A percentile compares a stretch with the other conserved stretches of the same genome.
These are phyloP conservation scores for Eulemur rubriventer DNA, from an alignment of 2,797 vertebrate species.

Conservation along the genomic window DNA sequence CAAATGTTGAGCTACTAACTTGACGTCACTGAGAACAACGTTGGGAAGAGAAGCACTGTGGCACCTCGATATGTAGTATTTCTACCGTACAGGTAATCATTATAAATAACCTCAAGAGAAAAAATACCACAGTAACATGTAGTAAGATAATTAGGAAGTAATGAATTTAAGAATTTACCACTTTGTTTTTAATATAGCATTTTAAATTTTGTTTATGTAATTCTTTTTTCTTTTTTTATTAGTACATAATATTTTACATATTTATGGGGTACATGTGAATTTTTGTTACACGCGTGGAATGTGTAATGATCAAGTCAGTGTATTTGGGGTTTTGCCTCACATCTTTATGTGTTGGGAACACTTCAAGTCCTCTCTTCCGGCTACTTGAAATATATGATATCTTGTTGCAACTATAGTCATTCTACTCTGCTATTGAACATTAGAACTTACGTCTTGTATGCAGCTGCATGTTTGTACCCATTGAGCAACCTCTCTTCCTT, in stretches of 20 bases:
- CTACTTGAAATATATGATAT: not conserved
- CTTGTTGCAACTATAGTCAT: not conserved
- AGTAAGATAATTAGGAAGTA: not conserved
- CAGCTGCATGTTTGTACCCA: not conserved
- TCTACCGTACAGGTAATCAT: accelerated
- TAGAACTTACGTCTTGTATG: not conserved
- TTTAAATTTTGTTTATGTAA: not conserved
- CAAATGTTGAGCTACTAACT: accelerated
- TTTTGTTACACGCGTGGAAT: not conserved
- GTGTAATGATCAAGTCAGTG: not conserved
- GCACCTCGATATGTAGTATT: not conserved
- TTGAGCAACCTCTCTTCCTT: not conserved
- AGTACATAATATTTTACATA: not conserved
- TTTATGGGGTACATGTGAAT: not conserved
- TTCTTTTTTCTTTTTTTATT: not conserved
- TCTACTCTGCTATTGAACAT: not conserved
- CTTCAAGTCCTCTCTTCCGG: not conserved
- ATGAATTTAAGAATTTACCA: not conserved
- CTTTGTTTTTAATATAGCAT: not conserved
- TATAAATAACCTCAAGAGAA: not conserved
- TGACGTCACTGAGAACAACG: not conserved
- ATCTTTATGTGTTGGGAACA: not conserved
- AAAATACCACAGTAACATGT: not conserved
- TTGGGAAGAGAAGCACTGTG: accelerated
- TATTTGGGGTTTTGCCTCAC: no score